phyloP scores from a whole-genome alignment of 2,113 vertebrate genomes.

The Pomatorhinus ruficollis region DNA sequence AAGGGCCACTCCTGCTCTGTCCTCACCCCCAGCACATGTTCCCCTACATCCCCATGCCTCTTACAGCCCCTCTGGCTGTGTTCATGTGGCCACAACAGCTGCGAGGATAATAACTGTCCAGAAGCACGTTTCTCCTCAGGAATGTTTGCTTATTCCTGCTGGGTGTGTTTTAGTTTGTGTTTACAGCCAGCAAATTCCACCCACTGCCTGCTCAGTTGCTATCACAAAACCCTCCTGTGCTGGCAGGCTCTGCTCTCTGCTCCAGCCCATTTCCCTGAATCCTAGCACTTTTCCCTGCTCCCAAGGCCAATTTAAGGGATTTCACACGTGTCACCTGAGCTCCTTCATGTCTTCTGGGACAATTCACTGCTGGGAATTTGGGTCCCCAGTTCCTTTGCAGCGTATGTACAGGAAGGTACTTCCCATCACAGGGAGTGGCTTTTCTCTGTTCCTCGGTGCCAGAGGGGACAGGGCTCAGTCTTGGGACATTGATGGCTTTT shows the following conservation, averaged over 20 bases:
- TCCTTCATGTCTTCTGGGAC: not conserved
- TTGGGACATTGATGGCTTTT: not conserved
- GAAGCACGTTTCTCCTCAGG: accelerated
- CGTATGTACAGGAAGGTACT: accelerated
- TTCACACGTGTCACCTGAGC: not conserved
- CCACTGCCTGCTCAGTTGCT: not conserved
- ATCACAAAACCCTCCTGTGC: not conserved
- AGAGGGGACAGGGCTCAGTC: not conserved
- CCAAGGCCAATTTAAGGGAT: accelerated
- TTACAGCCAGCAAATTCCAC: not conserved
- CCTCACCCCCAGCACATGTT: not conserved
- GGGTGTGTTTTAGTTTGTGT: not conserved
- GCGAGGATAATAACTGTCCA: not conserved
- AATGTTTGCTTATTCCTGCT: not conserved
- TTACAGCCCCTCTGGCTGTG: accelerated
- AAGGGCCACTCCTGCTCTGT: not conserved
- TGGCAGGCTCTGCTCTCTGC: not conserved
- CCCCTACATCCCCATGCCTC: accelerated
- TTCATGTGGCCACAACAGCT: not conserved
- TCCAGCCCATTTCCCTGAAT: not conserved
- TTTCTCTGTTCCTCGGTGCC: not conserved
- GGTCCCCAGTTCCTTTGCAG: not conserved
- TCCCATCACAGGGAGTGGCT: not conserved
- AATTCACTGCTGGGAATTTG: not conserved
- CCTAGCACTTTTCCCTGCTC: not conserved